Percentiles rank a stretch among this genome's conserved stretches.
phyloP scores from a whole-genome alignment of 2,113 vertebrate species.

The Lagopus leucura region DNA sequence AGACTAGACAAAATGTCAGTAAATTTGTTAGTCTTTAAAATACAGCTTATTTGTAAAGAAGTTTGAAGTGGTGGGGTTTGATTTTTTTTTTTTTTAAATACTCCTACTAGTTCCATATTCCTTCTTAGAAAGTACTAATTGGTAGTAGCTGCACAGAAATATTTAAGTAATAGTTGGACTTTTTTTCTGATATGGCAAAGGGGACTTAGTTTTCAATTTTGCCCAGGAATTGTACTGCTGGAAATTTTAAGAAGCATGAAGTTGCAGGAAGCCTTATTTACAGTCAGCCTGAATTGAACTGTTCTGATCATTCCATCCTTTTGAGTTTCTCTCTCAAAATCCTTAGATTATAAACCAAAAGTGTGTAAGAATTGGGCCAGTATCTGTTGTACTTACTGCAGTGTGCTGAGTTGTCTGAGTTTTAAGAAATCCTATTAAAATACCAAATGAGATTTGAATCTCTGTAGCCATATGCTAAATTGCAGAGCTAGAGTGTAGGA shows the following conservation, averaged over 20 bases:
- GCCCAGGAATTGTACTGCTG: neutral
- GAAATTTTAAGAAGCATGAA: neutral
- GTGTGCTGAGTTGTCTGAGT: neutral
- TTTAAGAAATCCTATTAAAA: constrained; percentile 69
- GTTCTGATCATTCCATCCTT: neutral
- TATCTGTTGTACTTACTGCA: constrained; percentile 15
- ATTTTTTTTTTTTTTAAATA: neutral
- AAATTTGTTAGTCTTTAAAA: neutral
- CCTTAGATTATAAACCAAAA: neutral
- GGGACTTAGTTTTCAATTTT: neutral
- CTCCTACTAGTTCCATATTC: neutral
- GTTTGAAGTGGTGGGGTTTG: neutral
- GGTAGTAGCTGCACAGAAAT: neutral
- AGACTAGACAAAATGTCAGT: neutral
- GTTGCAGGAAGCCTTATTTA: neutral
- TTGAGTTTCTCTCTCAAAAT: neutral
- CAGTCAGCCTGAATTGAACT: neutral
- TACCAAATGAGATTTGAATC: constrained; percentile 61
- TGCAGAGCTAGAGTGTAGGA: constrained; percentile 3
- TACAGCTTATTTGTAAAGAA: neutral
- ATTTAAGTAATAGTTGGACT: neutral
- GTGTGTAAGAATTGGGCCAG: neutral
- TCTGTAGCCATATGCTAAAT: constrained; percentile 27
- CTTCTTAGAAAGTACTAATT: neutral
- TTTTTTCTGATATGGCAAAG: neutral